Base-by-base conservation (phyloP, 2,797 vertebrate genomes). In the Salmo trutta region DNA sequence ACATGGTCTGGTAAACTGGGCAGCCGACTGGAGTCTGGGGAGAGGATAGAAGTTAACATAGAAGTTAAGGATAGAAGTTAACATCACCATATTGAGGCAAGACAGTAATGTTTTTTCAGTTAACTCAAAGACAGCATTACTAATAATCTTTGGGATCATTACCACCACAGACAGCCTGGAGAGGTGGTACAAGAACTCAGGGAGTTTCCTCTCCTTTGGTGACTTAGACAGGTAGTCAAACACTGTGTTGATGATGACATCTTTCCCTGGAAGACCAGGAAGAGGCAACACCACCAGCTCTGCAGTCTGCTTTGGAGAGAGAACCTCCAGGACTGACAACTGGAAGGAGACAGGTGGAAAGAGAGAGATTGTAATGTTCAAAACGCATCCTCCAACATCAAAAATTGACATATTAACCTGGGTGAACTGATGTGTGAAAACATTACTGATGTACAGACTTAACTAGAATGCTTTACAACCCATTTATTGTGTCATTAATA, bases 211-310 rank as follows among this genome's bases (percentile, higher is more conserved):
- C 14, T 82, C 24, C 17, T 53, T 8, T 5, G 89, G 89, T 0
- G 81, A 78, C 77, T 70, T 76, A 0, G 82, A 12, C 31, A 94
- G 79, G 79, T 87, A 90, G 82, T 92, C 86, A 80, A 95, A 93
- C 71, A 94, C 91, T 5, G 0, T 0, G 51, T 84, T 6, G 79
- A 94, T 85, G 2, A 94, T 31, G 0, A 82, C 12, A 0, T 84
- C 74, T 81, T 89, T 89, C 16, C 81, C 81, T 4, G 87, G 84
- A 31, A 88, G 88, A 51, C 79, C 67, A 5, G 73, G 86, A 19
- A 91, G 85, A 66, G 87, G 82, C 19, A 86, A 12, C 69, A 91
- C 71, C 75, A 95, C 79, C 88, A 94, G 64, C 82, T 88, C 81
- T 53, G 89, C 91, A 0, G 12, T 78, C 74, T 94, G 93, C 3